Evolutionary conservation across 2,888 invertebrate species (phyloP), one percentile per base, ranked within the genome.

Genomic region (Agrochola circellaris): DNA sequence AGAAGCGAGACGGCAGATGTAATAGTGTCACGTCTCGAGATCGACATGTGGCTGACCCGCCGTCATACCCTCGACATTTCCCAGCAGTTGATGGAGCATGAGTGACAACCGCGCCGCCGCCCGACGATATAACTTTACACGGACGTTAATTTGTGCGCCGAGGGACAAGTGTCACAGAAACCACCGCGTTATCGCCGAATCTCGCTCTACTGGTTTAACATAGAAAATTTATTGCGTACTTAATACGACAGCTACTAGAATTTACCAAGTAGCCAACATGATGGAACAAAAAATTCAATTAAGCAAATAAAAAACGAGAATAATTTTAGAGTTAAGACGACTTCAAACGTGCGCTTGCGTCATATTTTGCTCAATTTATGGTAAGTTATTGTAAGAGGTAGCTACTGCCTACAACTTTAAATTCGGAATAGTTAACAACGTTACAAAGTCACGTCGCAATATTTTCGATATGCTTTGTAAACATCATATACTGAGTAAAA

Each of bases 11-110:
- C 94, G 89, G 90, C 90, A 95, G 92, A 96, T 95, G 92, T 93
- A 94, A 95, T 95, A 95, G 88, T 94, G 93, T 94, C 95, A 95
- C 95, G 95, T 95, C 93, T 91, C 82, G 89, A 91, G 92, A 90
- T 90, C 93, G 93, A 94, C 96, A 96, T 95, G 92, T 96, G 96
- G 95, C 93, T 96, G 96, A 96, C 96, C 96, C 94, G 93, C 88
- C 94, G 94, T 95, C 96, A 96, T 95, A 95, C 93, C 94, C 93
- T 94, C 92, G 92, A 93, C 92, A 93, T 95, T 94, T 95, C 95
- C 95, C 94, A 95, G 94, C 95, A 95, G 95, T 96, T 96, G 96
- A 97, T 97, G 96, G 94, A 95, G 95, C 96, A 96, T 97, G 97
- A 97, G 95, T 96, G 96, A 96, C 97, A 96, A 93, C 93, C 92